These are phyloP conservation scores for Pelusios castaneus DNA, from an alignment of 2,113 vertebrate species.

Conservation along the genomic window DNA sequence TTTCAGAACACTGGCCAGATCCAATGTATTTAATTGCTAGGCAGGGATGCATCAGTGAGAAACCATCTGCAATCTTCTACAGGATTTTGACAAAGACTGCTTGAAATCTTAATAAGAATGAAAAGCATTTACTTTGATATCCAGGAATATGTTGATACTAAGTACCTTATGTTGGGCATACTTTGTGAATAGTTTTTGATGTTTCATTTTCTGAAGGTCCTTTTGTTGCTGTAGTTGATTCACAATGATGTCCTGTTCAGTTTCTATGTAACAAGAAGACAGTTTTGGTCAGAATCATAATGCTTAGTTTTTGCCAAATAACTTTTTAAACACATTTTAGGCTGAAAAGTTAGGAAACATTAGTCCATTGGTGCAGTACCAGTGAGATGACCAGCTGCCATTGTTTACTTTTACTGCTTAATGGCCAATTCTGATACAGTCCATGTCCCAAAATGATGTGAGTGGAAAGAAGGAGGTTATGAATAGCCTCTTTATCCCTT, in stretches of 20 bases:
- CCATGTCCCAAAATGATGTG: not conserved
- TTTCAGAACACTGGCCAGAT: not conserved
- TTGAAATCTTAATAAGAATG: not conserved
- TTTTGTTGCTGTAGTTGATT: not conserved
- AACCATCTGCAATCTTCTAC: not conserved
- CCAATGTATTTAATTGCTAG: not conserved
- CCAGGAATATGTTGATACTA: too few relatives aligned
- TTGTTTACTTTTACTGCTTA: not conserved
- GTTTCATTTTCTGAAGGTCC: too few relatives aligned
- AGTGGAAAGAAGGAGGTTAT: not conserved
- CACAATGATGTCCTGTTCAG: not conserved
- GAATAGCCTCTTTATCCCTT: not conserved
- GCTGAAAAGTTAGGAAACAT: not conserved
- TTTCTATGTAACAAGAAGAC: not conserved
- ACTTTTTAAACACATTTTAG: not conserved
- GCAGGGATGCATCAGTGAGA: not conserved
- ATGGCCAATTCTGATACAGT: not conserved
- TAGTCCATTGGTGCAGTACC: not conserved
- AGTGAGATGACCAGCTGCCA: not conserved
- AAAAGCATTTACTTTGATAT: not conserved
- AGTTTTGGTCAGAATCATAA: not conserved
- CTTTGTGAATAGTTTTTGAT: not conserved
- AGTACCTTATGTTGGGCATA: not conserved
- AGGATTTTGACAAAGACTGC: not conserved
- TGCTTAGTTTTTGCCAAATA: not conserved